Evolutionary conservation across 2,888 invertebrate genomes (phyloP), one percentile per base, ranked within the genome.

Genomic region (Sepioteuthis lessoniana): DNA sequence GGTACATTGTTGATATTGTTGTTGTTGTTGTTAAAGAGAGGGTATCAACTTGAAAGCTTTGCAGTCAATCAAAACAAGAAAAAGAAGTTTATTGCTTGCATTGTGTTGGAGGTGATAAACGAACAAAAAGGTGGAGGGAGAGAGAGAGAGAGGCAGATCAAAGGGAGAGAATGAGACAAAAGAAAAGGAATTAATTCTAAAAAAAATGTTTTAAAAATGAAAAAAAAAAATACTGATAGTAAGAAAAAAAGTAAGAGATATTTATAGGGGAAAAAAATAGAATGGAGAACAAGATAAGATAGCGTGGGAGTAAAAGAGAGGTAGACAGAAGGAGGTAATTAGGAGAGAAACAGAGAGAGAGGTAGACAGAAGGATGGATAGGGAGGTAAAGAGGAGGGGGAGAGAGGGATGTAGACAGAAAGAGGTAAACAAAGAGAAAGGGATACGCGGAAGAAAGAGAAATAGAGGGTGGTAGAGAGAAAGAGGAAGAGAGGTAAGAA

Each of bases 391-490:
- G n/a, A 28, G 28, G 28, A 76, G 31, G 3, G 10, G 5, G 60
- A n/a, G 31, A 76, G 31, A 10, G 4, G 0, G 31, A 10, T 5
- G 31, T 10, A 76, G 60, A 76, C 0, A 31, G 31, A 76, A 28
- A 28, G 2, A 0, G 60, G 10, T 8, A n/a, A 10, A 76, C 4
- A 31, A 31, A 31, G 31, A 13, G 0, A 10, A 0, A 10, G 10
- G 28, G 13, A 76, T 0, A n/a, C 31, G 13, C 28, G 13, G 31
- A n/a, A 0, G 7, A 10, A n/a, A 10, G 5, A 5, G 1, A 5
- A 0, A 28, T 0, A 31, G 28, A n/a, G 13, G 28, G n/a, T 7
- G n/a, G 10, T 3, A n/a, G n/a, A 76, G 8, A 13, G n/a, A 5
- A 13, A 13, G n/a, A 10, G 31, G 10, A 28, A 28, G 31, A 8